These are phyloP conservation scores for Vicugna pacos DNA, from an alignment of 2,113 vertebrate species.

Conservation along the genomic window DNA sequence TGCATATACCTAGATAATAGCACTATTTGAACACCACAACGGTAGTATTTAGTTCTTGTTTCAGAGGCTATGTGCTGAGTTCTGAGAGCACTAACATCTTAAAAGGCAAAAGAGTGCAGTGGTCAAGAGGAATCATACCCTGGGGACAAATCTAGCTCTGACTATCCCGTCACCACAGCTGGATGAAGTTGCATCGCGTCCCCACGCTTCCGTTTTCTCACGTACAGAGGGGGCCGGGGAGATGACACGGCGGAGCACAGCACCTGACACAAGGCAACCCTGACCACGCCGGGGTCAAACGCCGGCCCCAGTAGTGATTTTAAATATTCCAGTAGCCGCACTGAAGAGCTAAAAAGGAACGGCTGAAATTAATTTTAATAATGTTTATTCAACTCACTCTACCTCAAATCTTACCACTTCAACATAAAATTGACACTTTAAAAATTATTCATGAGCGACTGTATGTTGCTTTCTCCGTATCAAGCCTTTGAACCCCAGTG, in stretches of 20 bases:
- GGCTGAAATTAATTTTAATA: neutral
- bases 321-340: neutral
- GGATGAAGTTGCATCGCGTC: too few species aligned
- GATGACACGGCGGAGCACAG: fast-evolving
- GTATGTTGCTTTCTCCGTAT: neutral
- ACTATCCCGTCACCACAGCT: neutral
- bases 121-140: neutral
- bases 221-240: fast-evolving
- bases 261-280: fast-evolving
- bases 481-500: fast-evolving
- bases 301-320: fast-evolving
- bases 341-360: neutral
- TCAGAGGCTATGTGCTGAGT: neutral
- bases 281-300: fast-evolving
- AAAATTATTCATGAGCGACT: fast-evolving
- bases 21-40: neutral
- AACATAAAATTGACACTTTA: neutral
- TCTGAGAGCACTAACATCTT: neutral
- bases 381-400: neutral
- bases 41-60: neutral
- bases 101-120: neutral
- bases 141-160: neutral
- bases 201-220: neutral
- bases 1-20: neutral
- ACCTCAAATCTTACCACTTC: neutral